A percentile compares a stretch with the other conserved stretches of the same genome.
phyloP scores from a whole-genome alignment of 2,888 invertebrate species.

The Chaetoderma sp. region DNA sequence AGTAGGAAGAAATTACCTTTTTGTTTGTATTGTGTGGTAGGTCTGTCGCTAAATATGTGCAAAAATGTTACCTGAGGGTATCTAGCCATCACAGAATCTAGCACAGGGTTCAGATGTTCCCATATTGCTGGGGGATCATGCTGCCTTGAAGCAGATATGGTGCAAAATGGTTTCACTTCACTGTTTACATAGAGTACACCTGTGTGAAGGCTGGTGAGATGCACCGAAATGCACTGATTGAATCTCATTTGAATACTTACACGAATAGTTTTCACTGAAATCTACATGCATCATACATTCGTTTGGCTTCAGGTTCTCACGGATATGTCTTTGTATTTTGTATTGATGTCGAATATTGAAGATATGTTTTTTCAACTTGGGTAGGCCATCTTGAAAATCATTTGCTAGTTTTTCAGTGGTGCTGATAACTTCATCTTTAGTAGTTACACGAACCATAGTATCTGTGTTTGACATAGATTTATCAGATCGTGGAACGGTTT shows the following conservation, averaged over 20 bases:
- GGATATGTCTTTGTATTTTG: too few relatives aligned
- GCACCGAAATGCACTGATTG: slow-evolving; percentile 52
- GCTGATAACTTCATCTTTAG: too few relatives aligned
- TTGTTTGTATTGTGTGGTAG: slow-evolving; percentile 63
- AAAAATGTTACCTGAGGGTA: slow-evolving; percentile 26
- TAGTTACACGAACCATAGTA: too few relatives aligned
- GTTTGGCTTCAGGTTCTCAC: too few relatives aligned
- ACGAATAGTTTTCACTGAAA: slow-evolving; percentile 63
- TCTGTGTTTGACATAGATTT: too few relatives aligned
- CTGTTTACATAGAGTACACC: slow-evolving; percentile 5
- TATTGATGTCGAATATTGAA: too few relatives aligned
- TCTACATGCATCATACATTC: slow-evolving; percentile 49
- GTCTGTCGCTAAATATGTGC: slow-evolving; percentile 49
- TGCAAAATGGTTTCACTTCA: slow-evolving; percentile 40
- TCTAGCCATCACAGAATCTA: slow-evolving; percentile 19
- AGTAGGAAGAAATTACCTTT: slow-evolving; percentile 64
- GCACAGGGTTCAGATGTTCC: slow-evolving; percentile 62
- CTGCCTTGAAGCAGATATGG: slow-evolving; percentile 54
- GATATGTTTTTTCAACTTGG: too few relatives aligned
- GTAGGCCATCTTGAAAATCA: too few relatives aligned
- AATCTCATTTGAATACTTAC: slow-evolving; percentile 57
- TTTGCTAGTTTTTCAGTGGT: too few relatives aligned
- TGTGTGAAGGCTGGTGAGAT: slow-evolving; percentile 9
- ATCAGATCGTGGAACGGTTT: too few relatives aligned
- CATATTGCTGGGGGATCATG: slow-evolving; percentile 67